Base-by-base conservation (phyloP, 2,113 vertebrate genomes). In the Hyla sarda region DNA sequence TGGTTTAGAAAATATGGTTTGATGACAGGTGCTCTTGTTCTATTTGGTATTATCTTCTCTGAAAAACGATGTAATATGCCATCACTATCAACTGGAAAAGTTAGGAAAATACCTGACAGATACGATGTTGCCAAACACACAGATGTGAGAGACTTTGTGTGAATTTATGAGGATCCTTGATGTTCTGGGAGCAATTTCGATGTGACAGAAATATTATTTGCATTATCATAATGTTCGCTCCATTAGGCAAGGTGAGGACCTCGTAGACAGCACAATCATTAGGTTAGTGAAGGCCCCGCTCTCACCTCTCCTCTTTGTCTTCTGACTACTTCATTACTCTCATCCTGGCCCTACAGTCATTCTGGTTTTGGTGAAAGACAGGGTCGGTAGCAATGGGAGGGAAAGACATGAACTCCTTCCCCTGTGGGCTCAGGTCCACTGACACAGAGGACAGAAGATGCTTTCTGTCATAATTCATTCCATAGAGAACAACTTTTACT, bases 211-310 rank as follows among this genome's bases (percentile, higher is more conserved):
- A 65, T 65, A 65, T 32, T 30, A 30, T 65, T 25, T 65, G 65
- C 65, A 8, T 69, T 5, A 37, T 34, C 17, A 21, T 34, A 34
- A 69, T 37, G 32, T 69, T 34, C 65, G 28, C 11, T 69, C 30
- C 65, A 69, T 34, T 19, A 69, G 65, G 16, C 32, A 37, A 34
- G 65, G 65, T 69, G 65, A 69, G 65, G 65, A 37, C 65, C 65
- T 69, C 9, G 30, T 69, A 34, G 65, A 69, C 30, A 69, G 32
- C 30, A 30, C 28, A 25, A 69, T 34, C 65, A 69, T 37, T 34
- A 34, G 65, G 65, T 14, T 37, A 6, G 14, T 69, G 65, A 69
- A 17, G 32, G 16, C 65, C 34, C 17, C 30, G 30, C 32, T 67
- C 65, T 69, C 65, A 69, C 65, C 4, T 16, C 16, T 7, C 62